Evolutionary conservation across 2,888 invertebrate genomes (phyloP), one percentile per base, ranked within the genome.

Genomic region (Synanthedon andrenaeformis): DNA sequence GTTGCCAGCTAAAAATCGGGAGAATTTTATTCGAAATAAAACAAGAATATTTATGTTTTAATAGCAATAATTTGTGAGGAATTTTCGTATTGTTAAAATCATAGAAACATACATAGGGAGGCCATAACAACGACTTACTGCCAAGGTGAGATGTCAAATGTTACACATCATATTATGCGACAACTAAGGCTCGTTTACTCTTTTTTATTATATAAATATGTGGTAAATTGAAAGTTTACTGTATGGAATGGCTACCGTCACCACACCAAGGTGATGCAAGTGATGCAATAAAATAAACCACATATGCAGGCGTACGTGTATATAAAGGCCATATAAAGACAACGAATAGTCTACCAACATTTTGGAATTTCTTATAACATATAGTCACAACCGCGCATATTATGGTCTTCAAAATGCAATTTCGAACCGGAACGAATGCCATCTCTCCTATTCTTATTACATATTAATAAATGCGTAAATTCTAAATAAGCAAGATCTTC

Each of bases 401-500:
- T 23, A 35, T 10, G 35, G 6, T 45, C 45, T 12, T 45, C 14
- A 45, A 45, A 45, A 45, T 45, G 45, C 14, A 14, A 45, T 45
- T 11, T 45, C 13, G 5, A 45, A 45, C 45, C 45, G 45, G 45
- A 45, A 45, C 45, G 45, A 45, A 45, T 45, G 13, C 45, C n/a
- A 45, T 45, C 45, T 13, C 14, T 45, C 45, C 45, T 45, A 45
- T 14, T 45, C 45, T 45, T 45, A 45, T 45, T 45, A 45, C 13
- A 45, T 45, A 45, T 45, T 45, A 45, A 45, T 62, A 53, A 69
- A 65, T 62, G 62, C 59, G 63, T 67, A 66, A 66, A 69, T 66
- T 64, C 63, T 57, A 19, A 62, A 69, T 67, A 65, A 65, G 63
- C 67, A 67, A 66, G 62, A 66, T 57, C 56, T 60, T 57, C 51